Conservation (phyloP, 2,888 invertebrate species). For the Limnephilus lunatus region DNA sequence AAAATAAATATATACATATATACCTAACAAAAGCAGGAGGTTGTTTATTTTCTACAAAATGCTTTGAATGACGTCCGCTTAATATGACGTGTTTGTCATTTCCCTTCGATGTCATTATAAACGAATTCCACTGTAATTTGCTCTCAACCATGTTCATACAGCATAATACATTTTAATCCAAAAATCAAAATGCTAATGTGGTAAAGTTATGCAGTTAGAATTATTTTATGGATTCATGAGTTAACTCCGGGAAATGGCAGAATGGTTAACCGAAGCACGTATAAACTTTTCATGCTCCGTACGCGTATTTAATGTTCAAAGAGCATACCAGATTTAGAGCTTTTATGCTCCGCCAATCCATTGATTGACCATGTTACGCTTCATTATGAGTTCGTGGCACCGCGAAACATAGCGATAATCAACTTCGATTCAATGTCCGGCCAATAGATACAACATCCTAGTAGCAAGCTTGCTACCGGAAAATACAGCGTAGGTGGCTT, state of each 20-base stretch:
- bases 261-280: background rate
- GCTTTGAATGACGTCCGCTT: too few relatives aligned
- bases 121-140: too few relatives aligned
- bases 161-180: background rate
- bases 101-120: too few relatives aligned
- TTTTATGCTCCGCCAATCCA: background rate
- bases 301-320: background rate
- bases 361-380: background rate
- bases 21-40: too few relatives aligned
- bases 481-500: background rate
- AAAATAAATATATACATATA: too few relatives aligned
- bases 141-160: background rate
- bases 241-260: background rate
- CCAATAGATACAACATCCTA: background rate
- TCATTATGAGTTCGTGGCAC: background rate
- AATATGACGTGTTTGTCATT: too few relatives aligned
- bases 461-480: background rate
- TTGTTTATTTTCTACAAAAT: too few relatives aligned
- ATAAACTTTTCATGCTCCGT: background rate
- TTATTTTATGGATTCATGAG: background rate
- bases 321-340: background rate
- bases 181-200: background rate
- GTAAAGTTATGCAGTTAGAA: background rate
- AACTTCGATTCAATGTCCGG: background rate
- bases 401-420: background rate